phyloP scores from a whole-genome alignment of 2,113 vertebrate species.

The Macroglossus sobrinus region DNA sequence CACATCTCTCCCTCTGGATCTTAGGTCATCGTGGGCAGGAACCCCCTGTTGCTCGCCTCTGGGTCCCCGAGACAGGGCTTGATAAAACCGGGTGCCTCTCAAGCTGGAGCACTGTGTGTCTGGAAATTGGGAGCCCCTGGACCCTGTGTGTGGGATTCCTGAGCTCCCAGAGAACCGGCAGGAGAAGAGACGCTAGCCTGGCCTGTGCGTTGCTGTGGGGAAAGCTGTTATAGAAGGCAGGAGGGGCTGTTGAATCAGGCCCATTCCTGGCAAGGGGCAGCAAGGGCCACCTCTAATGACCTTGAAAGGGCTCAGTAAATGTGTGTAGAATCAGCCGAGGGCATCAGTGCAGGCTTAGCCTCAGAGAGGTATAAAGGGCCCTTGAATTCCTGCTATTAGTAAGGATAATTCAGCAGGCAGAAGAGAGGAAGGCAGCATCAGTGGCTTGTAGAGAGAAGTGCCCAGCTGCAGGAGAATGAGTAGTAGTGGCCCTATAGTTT shows the following conservation, averaged over 20 bases:
- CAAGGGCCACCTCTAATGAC: not conserved
- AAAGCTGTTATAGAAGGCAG: not conserved
- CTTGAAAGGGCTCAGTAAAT: not conserved
- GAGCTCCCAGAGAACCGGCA: not conserved
- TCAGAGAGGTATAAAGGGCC: constrained; percentile 48
- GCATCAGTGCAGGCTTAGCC: not conserved
- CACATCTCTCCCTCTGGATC: not conserved
- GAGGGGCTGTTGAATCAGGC: not conserved
- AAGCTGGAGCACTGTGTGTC: not conserved
- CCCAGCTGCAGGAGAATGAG: not conserved
- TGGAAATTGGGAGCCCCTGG: not conserved
- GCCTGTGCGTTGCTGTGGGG: not conserved
- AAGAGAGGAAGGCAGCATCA: not conserved
- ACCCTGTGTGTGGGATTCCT: not conserved
- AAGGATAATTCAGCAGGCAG: constrained; percentile 38
- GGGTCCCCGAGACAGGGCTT: not conserved
- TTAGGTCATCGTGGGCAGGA: not conserved
- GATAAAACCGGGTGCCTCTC: not conserved
- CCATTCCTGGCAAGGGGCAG: not conserved
- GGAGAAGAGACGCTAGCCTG: not conserved
- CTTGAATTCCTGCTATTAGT: constrained; percentile 20
- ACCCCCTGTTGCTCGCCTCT: not conserved
- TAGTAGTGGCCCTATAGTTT: not conserved
- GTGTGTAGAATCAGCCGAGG: constrained; percentile 27
- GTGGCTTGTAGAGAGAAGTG: not conserved